Base-by-base conservation (phyloP, 1,140 invertebrate genomes). In the Archegozetes longisetosus region DNA sequence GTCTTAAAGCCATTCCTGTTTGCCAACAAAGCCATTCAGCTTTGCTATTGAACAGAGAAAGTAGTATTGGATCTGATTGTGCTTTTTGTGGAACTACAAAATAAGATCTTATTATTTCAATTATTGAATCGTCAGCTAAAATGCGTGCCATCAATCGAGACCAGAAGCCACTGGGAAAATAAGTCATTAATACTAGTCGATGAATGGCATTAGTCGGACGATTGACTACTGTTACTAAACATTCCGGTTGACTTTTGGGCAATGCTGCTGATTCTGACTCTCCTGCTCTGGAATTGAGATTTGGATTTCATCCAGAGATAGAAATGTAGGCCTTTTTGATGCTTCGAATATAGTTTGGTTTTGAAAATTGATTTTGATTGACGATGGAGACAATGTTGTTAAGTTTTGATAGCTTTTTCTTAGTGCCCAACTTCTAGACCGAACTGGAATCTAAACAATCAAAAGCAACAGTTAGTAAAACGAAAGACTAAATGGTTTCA, bases 81-180 rank as follows among this genome's bases (percentile, higher is more conserved):
- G 79, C 78, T 68, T 82, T 79, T 65, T 77, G 75, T 0, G 82
- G 82, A 23, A 82, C 68, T 46, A 74, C 71, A 70, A 84, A 85
- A 66, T 84, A 81, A 12, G 74, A 74, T 58, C 81, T 72, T 1
- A 89, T 81, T n/a, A 88, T 86, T 60, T 87, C 84, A 1, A 86
- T 80, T 25, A 92, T 82, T 13, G 82, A 78, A 64, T 91, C 84
- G 71, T 98, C 93, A 0, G 89, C 89, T 25, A 98, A 72, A 53
- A 97, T 82, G 23, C 93, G 74, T 0, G 91, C 91, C 14, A 94
- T 89, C 2, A 98, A 76, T 12, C 94, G 75, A 0, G 93, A 88
- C 95, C 94, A 98, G 73, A 98, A 98, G 0, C 95, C 95, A 64
- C 87, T 88, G 0, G 95, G 95, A 70, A 98, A 89, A 72, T 98